Percentiles rank a stretch among this genome's conserved stretches.
Evolutionary conservation across 2,113 vertebrate species (phyloP).

Genomic region (Neotoma lepida): DNA sequence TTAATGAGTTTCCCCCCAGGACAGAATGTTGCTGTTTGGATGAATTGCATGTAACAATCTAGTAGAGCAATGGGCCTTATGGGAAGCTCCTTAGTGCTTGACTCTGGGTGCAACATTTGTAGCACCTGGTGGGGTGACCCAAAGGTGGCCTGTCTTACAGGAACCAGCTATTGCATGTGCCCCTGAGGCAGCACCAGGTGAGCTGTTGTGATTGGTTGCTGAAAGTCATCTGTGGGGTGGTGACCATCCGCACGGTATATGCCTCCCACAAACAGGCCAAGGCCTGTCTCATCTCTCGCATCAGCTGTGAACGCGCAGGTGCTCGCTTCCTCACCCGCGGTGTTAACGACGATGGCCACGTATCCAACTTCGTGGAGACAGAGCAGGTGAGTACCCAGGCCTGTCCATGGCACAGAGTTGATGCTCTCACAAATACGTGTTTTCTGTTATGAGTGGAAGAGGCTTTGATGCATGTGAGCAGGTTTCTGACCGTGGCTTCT

Average conservation of each 20-base stretch:
- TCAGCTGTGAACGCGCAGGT: constrained; percentile 86
- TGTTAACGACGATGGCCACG: constrained; percentile 87
- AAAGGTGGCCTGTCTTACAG: constrained; percentile 75
- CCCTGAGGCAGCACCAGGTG: constrained; percentile 87
- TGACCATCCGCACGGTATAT: constrained; percentile 87
- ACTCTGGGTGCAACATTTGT: accelerated
- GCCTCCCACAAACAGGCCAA: constrained; percentile 89
- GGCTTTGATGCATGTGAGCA: accelerated
- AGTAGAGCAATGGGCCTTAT: accelerated
- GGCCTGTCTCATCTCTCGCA: constrained; percentile 88
- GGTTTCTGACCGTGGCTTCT: background rate
- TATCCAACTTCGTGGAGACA: constrained; percentile 89
- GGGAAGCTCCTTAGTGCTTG: accelerated
- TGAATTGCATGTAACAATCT: background rate
- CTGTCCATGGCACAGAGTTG: accelerated
- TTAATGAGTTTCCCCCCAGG: too few species aligned
- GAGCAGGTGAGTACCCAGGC: constrained; percentile 84
- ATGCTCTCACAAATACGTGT: accelerated
- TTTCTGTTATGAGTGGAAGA: background rate
- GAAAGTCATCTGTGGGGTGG: constrained; percentile 86
- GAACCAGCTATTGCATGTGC: constrained; percentile 87
- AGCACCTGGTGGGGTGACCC: background rate
- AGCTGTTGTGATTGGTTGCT: constrained; percentile 88
- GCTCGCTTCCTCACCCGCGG: constrained; percentile 85
- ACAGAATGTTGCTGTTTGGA: background rate